Evolutionary conservation across 2,113 vertebrate genomes (phyloP), one percentile per base, ranked within the genome.

Genomic region (Bostrychus sinensis): DNA sequence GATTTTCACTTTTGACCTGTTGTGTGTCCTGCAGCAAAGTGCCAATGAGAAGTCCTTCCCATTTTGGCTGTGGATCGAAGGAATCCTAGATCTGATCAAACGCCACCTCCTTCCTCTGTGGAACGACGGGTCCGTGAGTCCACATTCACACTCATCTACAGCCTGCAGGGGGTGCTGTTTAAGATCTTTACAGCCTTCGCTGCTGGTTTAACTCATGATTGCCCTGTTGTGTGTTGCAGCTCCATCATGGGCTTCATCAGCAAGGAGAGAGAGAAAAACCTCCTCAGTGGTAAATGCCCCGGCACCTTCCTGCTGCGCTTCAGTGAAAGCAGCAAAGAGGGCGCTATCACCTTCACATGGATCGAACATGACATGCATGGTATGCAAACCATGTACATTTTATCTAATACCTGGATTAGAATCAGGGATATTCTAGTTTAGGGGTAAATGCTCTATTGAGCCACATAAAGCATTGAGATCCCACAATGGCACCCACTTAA

Each of bases 281-380:
- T 99, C 72, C 85, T 99, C 17, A 95, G 92, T 36, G 91, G 94
- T 56, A 94, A 93, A 70, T 88, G 71, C n/a, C 92, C 93, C 0
- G 96, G 97, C 0, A 99, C 96, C 0, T 99, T 99, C 87, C 88
- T 99, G 75, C 82, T 99, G 50, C 77, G 97, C 5, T 99, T 99
- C 89, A 99, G 97, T 0, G 97, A 99, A 91, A 99, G 97, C 90
- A 97, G 94, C 84, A 89, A 75, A 22, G 97, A 99, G 25, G 96
- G 97, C 20, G 97, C 96, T 14, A 96, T 99, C 90, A 99, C 97
- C 0, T 99, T 99, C 77, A 98, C 96, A 2, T 99, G 97, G 97
- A 92, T 98, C n/a, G 95, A 99, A 42, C 91, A 84, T 13, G 89
- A 94, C 25, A 81, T 91, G 7, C 93, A 89, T 0, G 92, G 97